phyloP scores from a whole-genome alignment of 2,888 invertebrate species.

The Aphodius granarius region DNA sequence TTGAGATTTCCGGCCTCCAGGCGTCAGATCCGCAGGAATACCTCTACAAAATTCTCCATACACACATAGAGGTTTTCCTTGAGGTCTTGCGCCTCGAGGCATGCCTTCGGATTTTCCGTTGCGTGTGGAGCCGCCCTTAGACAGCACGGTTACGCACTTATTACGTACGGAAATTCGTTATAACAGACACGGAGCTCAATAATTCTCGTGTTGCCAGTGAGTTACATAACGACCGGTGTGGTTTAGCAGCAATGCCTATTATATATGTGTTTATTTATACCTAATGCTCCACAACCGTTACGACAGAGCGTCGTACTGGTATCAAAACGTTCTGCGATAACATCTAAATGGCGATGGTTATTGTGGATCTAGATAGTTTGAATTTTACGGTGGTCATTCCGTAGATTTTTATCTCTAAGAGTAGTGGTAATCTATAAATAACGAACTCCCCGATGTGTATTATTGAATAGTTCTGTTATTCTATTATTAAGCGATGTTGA shows the following conservation, averaged over 20 bases:
- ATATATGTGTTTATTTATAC: not conserved
- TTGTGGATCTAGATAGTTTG: not conserved
- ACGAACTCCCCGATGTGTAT: not conserved
- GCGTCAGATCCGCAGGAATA: no score
- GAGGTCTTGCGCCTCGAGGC: no score
- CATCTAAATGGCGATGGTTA: not conserved
- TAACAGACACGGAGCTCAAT: not conserved
- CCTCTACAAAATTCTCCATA: no score
- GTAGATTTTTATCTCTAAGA: not conserved
- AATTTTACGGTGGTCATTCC: not conserved
- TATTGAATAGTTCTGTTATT: not conserved
- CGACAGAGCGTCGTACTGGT: not conserved
- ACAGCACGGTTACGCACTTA: no score
- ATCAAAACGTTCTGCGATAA: not conserved
- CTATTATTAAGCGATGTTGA: not conserved
- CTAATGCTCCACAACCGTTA: not conserved
- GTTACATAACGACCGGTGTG: not conserved
- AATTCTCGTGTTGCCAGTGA: not conserved
- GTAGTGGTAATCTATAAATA: not conserved
- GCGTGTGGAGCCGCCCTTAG: no score
- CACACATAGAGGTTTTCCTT: no score
- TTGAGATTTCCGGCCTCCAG: no score
- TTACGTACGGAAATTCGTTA: not conserved
- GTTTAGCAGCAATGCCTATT: not conserved
- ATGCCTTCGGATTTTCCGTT: no score